phyloP scores from a whole-genome alignment of 2,888 invertebrate species.

The Troides helena region DNA sequence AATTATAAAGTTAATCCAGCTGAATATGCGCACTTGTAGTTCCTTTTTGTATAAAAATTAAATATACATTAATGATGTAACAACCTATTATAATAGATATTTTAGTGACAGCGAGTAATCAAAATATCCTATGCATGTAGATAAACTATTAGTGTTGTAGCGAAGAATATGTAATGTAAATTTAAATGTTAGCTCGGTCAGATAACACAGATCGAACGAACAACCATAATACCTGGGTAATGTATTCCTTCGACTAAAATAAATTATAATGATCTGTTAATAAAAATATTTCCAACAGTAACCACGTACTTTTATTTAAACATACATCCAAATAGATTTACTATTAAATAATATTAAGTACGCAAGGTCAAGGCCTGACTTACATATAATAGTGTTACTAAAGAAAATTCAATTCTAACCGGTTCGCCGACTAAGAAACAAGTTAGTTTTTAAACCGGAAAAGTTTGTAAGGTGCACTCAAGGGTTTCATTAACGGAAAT shows the following conservation, averaged over 20 bases:
- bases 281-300: constrained; percentile 69
- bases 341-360: background rate
- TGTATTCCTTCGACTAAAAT: constrained; percentile 52
- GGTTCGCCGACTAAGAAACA: background rate
- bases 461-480: background rate
- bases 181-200: constrained; percentile 11
- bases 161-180: constrained; percentile 23
- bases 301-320: constrained; percentile 40
- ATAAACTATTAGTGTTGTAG: constrained; percentile 26
- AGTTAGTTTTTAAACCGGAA: background rate
- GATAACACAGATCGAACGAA: constrained; percentile 28
- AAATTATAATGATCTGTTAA: constrained; percentile 71
- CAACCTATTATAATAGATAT: constrained; percentile 37
- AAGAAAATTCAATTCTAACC: background rate
- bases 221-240: constrained; percentile 34
- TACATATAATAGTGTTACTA: background rate
- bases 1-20: constrained; percentile 54
- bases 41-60: constrained; percentile 70
- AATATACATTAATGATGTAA: constrained; percentile 49
- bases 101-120: constrained; percentile 39
- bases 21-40: constrained; percentile 71
- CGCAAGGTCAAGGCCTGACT: background rate
- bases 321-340: background rate
- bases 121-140: constrained; percentile 35
- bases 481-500: background rate